Percentiles rank a stretch among this genome's conserved stretches.
Evolutionary conservation across 1,140 invertebrate species (phyloP).

Genomic region (Harpegnathos saltator): DNA sequence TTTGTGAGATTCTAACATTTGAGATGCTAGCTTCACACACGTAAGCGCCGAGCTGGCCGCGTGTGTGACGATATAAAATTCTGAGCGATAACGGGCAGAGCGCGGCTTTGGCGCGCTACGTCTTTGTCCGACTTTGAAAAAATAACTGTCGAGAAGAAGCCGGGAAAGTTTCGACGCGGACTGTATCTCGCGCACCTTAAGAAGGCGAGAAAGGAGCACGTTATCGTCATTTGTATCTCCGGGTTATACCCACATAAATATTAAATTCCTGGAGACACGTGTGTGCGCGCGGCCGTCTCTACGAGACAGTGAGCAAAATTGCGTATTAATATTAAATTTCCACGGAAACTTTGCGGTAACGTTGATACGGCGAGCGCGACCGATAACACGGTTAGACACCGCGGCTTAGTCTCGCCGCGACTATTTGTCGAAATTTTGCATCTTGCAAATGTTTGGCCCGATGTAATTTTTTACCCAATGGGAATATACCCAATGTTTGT

Average conservation of each 20-base stretch:
- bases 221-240: slow-evolving; percentile 75
- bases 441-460: slow-evolving; percentile 5
- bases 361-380: slow-evolving; percentile 35
- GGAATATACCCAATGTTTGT: too few species aligned
- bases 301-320: slow-evolving; percentile 73
- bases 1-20: too few species aligned
- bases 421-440: slow-evolving; percentile 39
- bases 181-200: slow-evolving; percentile 13
- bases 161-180: slow-evolving; percentile 44
- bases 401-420: neutral
- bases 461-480: neutral
- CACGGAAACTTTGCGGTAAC: slow-evolving; percentile 53
- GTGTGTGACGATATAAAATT: neutral
- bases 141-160: slow-evolving; percentile 1
- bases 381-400: slow-evolving; percentile 35
- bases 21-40: too few species aligned
- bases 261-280: slow-evolving; percentile 65
- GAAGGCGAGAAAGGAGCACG: slow-evolving; percentile 62
- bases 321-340: slow-evolving; percentile 78
- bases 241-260: slow-evolving; percentile 71
- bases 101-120: neutral
- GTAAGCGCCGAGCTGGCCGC: neutral
- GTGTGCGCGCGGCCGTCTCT: slow-evolving; percentile 8
- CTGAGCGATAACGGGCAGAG: neutral
- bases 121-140: slow-evolving; percentile 8